Conservation (phyloP, 1,140 invertebrate genomes). For the Eupristina koningsbergeri region DNA sequence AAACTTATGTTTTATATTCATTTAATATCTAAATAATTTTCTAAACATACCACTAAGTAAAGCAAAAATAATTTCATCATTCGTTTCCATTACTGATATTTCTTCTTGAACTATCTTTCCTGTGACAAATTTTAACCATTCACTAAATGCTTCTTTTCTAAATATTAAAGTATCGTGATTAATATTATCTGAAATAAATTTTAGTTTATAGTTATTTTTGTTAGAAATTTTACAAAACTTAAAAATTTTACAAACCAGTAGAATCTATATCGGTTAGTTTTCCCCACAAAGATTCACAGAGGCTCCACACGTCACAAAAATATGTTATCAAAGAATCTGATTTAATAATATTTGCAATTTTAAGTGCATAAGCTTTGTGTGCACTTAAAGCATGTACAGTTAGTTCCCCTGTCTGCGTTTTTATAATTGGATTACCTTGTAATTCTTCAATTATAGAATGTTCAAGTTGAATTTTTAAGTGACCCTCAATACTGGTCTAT, state of each 20-base stretch:
- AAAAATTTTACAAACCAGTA: slow-evolving; percentile 22
- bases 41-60: slow-evolving; percentile 66
- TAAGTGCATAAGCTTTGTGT: slow-evolving; percentile 71
- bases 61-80: slow-evolving; percentile 65
- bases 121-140: slow-evolving; percentile 76
- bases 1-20: too few species aligned
- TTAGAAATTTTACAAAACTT: slow-evolving; percentile 15
- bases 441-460: slow-evolving; percentile 68
- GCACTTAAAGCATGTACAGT: slow-evolving; percentile 68
- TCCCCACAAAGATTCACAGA: slow-evolving; percentile 90
- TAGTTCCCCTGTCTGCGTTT: slow-evolving; percentile 61
- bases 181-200: background rate
- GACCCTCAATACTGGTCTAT: slow-evolving; percentile 70
- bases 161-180: slow-evolving; percentile 71
- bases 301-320: slow-evolving; percentile 81
- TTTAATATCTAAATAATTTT: too few species aligned
- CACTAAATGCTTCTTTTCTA: slow-evolving; percentile 76
- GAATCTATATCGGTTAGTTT: slow-evolving; percentile 70
- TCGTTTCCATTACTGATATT: slow-evolving; percentile 54
- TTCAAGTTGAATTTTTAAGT: slow-evolving; percentile 73
- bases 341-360: slow-evolving; percentile 59
- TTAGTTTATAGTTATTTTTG: background rate
- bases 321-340: slow-evolving; percentile 66
- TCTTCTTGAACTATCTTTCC: slow-evolving; percentile 64
- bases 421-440: slow-evolving; percentile 70